phyloP scores from a whole-genome alignment of 2,113 vertebrate species.

The Ceyx margarethae region DNA sequence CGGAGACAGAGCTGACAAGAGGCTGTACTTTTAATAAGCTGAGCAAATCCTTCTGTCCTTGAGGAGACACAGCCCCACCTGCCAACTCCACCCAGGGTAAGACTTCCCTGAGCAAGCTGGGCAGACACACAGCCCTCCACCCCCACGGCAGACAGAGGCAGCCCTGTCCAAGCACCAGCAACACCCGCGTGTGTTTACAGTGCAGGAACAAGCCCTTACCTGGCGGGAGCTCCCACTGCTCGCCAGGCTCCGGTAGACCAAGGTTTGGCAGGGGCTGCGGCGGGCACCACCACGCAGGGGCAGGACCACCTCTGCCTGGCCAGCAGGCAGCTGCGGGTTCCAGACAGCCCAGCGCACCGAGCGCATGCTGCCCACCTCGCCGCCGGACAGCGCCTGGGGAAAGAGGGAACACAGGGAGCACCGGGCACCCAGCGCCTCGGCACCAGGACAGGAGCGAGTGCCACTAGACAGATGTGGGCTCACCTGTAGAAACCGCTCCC shows the following conservation, averaged over 20 bases:
- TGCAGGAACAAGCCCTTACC: conserved; percentile 24
- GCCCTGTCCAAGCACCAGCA: background rate
- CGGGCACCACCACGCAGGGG: conserved; percentile 78
- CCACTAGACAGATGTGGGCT: background rate
- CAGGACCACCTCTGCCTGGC: conserved; percentile 69
- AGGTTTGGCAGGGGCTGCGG: conserved; percentile 76
- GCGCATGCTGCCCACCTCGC: conserved; percentile 78
- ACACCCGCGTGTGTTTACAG: fast-evolving
- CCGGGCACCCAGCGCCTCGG: fast-evolving
- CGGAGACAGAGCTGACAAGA: background rate
- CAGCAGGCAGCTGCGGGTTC: conserved; percentile 63
- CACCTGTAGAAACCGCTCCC: background rate
- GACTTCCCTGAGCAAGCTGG: background rate
- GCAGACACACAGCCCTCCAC: background rate
- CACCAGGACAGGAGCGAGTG: fast-evolving
- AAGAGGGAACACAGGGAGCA: fast-evolving
- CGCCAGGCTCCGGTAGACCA: conserved; percentile 79
- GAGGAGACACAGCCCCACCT: background rate
- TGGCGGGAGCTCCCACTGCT: conserved; percentile 64
- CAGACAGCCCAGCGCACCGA: conserved; percentile 87
- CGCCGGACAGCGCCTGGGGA: conserved; percentile 63
- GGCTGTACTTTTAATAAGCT: background rate
- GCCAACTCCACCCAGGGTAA: background rate
- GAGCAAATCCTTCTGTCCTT: background rate
- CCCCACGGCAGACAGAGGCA: fast-evolving